Evolutionary conservation across 23 tunicate species (phyloP).

Genomic region (Diplosoma virens): DNA sequence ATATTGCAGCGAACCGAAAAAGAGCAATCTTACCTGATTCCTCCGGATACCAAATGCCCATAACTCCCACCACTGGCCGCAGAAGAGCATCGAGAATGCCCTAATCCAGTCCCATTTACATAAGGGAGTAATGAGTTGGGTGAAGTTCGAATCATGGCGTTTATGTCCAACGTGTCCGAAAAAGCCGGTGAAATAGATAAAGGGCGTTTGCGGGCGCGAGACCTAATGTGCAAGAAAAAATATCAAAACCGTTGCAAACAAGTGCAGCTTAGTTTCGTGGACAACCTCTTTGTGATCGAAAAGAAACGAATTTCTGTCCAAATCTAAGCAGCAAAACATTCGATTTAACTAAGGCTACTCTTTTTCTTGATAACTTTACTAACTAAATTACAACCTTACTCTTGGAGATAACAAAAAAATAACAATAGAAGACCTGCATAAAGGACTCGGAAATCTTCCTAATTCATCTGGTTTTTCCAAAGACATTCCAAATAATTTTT

Average conservation of each 20-base stretch:
- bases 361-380: no score
- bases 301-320: no score
- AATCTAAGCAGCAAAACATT: no score
- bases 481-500: constrained; percentile 60
- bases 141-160: constrained; percentile 79
- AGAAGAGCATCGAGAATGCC: constrained; percentile 74
- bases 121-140: constrained; percentile 81
- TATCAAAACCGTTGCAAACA: no score
- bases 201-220: constrained; percentile 75
- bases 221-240: constrained; percentile 37
- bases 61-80: constrained; percentile 88
- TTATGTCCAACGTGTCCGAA: constrained; percentile 69
- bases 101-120: constrained; percentile 42
- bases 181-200: constrained; percentile 87
- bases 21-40: constrained; percentile 80
- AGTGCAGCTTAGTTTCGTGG: no score
- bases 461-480: constrained; percentile 71
- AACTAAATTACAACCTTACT: no score
- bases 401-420: not conserved
- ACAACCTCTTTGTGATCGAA: no score
- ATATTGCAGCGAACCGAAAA: no score
- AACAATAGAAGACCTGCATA: constrained; percentile 36
- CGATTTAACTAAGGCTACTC: no score
- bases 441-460: constrained; percentile 64
- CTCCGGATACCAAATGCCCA: constrained; percentile 77